phyloP scores from a whole-genome alignment of 2,113 vertebrate species.

The Corydoras sp. region DNA sequence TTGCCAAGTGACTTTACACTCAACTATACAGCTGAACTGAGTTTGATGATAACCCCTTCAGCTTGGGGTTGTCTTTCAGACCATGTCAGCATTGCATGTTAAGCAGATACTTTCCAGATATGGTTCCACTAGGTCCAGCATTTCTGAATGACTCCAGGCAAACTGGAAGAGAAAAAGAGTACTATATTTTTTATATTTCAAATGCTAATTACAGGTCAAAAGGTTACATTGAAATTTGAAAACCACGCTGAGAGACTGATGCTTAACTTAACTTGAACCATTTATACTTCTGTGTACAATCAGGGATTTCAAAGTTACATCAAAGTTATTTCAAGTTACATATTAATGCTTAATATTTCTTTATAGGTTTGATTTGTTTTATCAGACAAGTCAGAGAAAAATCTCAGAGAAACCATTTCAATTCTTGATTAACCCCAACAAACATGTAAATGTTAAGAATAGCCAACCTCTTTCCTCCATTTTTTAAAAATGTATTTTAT shows the following conservation, averaged over 20 bases:
- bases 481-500: background rate
- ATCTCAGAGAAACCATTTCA: too few relatives aligned
- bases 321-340: too few relatives aligned
- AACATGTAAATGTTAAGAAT: too few relatives aligned
- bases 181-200: background rate
- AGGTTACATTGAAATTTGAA: background rate
- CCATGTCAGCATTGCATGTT: slow-evolving; percentile 58
- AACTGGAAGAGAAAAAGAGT: background rate
- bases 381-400: too few relatives aligned
- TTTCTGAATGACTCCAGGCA: slow-evolving; percentile 44
- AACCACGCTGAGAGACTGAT: background rate
- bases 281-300: background rate
- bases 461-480: too few relatives aligned
- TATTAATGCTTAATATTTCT: background rate
- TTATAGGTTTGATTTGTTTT: background rate
- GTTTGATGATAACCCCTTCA: slow-evolving; percentile 69
- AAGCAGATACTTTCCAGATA: slow-evolving; percentile 69
- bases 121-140: slow-evolving; percentile 52
- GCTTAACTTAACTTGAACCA: background rate
- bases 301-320: background rate
- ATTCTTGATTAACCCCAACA: too few relatives aligned
- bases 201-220: background rate
- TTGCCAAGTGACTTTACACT: slow-evolving; percentile 61
- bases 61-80: slow-evolving; percentile 62
- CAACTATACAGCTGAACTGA: slow-evolving; percentile 69